Evolutionary conservation across 2,797 vertebrate genomes (phyloP), one percentile per base, ranked within the genome.

Genomic region (Sandelia bainsii): DNA sequence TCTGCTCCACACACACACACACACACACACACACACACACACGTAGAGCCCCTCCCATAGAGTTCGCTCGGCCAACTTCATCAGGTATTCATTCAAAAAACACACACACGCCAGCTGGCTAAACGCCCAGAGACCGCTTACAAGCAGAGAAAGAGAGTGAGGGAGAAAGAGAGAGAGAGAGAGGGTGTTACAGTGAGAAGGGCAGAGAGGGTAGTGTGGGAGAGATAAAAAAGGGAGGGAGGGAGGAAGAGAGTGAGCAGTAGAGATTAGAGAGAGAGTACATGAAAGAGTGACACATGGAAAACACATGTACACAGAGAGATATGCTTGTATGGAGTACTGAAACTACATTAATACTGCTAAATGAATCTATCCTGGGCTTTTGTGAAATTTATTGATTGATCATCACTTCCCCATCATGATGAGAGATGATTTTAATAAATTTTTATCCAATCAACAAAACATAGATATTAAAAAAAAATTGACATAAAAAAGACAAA

Each of bases 61-160:
- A 56, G 82, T 90, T 92, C 89, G 68, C 88, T 91, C 92, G 91
- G 94, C 94, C 94, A 95, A 95, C 92, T 94, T 95, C 93, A 96
- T 96, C 95, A 96, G 95, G 95, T 96, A 95, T 96, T 97, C 95
- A 96, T 96, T 97, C 95, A 96, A 92, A 94, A 93, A 93, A 91
- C 89, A 86, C 85, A 92, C 89, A 90, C 90, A 90, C 82, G 88
- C 87, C 92, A 92, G 81, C 90, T 94, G 94, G 95, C 94, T 87
- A 86, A 75, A 69, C 72, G 93, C 94, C 93, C 92, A 84, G 50
- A 85, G 89, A 88, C 79, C 79, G 92, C 81, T 90, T 79, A 87
- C 80, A 85, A 91, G 71, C 90, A 90, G 84, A 80, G 73, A 92
- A 83, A 86, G 87, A 85, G 87, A 72, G 72, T 59, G 69, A 64